phyloP scores from a whole-genome alignment of 2,888 invertebrate genomes.

The Ophonus ardosiacus region DNA sequence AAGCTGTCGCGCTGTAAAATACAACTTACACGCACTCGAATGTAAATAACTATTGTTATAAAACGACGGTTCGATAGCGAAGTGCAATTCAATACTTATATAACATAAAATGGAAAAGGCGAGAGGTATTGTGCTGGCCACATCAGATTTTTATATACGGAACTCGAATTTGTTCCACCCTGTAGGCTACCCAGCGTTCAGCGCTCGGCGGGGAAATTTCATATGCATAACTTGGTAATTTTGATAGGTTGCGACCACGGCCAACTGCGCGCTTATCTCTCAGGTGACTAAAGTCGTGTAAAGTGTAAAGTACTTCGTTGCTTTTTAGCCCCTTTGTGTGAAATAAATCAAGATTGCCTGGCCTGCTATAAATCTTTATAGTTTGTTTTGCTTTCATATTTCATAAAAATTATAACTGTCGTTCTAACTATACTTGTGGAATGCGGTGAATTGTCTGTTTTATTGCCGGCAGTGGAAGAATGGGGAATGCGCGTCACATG shows the following conservation, averaged over 20 bases:
- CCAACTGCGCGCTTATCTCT: conserved; percentile 29
- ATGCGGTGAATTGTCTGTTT: conserved; percentile 17
- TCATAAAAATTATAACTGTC: conserved; percentile 16
- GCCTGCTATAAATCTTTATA: neutral
- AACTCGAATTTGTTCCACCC: too few relatives aligned
- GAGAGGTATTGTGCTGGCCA: too few relatives aligned
- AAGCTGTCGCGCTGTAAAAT: too few relatives aligned
- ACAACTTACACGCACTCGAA: too few relatives aligned
- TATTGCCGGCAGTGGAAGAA: neutral
- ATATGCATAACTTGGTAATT: conserved; percentile 40
- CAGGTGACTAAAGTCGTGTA: conserved; percentile 36
- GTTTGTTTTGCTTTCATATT: conserved; percentile 35
- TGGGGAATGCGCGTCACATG: neutral
- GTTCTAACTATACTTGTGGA: neutral
- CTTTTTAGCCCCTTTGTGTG: conserved; percentile 37
- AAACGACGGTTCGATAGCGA: too few relatives aligned
- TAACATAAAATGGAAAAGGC: too few relatives aligned
- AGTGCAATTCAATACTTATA: too few relatives aligned
- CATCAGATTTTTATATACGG: too few relatives aligned
- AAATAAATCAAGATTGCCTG: conserved; percentile 21
- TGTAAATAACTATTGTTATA: too few relatives aligned
- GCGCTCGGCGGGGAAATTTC: neutral
- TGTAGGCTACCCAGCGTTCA: too few relatives aligned
- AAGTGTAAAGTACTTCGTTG: conserved; percentile 15
- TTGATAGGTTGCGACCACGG: conserved; percentile 18